These are phyloP conservation scores for Steinernema scapterisci DNA, from an alignment of 2,888 invertebrate species.

Conservation along the genomic window DNA sequence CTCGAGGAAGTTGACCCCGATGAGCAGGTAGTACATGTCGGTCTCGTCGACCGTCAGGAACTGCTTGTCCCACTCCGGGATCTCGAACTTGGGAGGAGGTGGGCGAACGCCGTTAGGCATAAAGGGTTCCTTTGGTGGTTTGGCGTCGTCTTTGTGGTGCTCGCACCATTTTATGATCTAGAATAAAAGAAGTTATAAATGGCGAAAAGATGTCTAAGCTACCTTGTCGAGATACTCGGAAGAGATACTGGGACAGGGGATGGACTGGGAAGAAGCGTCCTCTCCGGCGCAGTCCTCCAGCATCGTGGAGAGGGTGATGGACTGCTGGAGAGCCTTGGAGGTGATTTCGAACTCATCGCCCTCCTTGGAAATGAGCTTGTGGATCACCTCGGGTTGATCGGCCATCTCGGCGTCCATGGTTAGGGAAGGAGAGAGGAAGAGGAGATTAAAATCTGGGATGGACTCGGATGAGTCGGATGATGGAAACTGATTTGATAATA, in stretches of 20 bases:
- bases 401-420: too few species aligned
- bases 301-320: background rate
- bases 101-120: background rate
- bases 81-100: background rate
- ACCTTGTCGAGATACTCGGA: too few species aligned
- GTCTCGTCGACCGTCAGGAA: slow-evolving; percentile 1
- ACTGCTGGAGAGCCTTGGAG: background rate
- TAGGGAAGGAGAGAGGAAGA: too few species aligned
- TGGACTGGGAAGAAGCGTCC: background rate
- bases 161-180: background rate
- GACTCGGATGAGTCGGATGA: too few species aligned
- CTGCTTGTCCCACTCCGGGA: background rate
- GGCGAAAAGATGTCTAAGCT: too few species aligned
- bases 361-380: background rate
- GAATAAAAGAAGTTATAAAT: background rate
- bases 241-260: too few species aligned
- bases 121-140: background rate
- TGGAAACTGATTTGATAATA: too few species aligned
- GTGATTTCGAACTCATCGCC: background rate
- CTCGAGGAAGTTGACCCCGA: slow-evolving; percentile 1
- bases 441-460: too few species aligned
- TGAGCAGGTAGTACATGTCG: slow-evolving; percentile 7
- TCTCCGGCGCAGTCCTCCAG: background rate
- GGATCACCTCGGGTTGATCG: background rate
- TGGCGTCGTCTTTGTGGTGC: background rate